These are phyloP conservation scores for Aphodius granarius DNA, from an alignment of 2,888 invertebrate species.

Conservation along the genomic window DNA sequence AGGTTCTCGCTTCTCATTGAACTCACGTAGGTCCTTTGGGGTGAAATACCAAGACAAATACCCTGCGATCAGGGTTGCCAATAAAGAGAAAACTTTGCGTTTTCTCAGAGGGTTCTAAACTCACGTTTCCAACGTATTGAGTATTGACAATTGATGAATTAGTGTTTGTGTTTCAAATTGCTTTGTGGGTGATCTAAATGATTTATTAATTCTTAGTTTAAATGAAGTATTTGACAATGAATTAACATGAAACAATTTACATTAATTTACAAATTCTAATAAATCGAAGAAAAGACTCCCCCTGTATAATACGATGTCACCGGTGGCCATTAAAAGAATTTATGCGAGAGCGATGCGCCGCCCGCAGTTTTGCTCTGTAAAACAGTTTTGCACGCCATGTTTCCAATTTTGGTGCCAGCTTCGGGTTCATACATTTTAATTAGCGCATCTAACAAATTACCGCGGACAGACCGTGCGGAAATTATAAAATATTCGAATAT, in stretches of 20 bases:
- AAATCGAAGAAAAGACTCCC: no score
- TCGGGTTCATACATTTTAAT: constrained; percentile 10
- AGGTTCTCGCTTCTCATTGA: background rate
- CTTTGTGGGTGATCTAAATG: no score
- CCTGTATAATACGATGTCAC: background rate
- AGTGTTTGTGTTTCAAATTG: background rate
- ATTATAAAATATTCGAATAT: constrained; percentile 9
- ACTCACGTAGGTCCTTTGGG: background rate
- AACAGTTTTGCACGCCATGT: background rate
- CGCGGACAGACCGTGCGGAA: constrained; percentile 1
- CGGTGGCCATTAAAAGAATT: background rate
- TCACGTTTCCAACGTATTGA: background rate
- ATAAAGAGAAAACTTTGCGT: background rate
- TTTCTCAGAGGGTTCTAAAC: background rate
- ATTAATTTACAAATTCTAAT: no score
- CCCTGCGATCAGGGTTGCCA: background rate
- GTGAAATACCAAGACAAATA: background rate
- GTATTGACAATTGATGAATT: background rate
- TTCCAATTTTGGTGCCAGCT: background rate
- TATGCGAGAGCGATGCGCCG: background rate
- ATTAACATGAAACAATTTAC: no score
- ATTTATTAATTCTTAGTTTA: no score
- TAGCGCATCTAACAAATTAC: constrained; percentile 11
- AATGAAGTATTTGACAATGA: no score
- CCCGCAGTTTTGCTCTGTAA: background rate